Base-by-base conservation (phyloP, 2,797 vertebrate genomes). In the Cephalopachus bancanus region DNA sequence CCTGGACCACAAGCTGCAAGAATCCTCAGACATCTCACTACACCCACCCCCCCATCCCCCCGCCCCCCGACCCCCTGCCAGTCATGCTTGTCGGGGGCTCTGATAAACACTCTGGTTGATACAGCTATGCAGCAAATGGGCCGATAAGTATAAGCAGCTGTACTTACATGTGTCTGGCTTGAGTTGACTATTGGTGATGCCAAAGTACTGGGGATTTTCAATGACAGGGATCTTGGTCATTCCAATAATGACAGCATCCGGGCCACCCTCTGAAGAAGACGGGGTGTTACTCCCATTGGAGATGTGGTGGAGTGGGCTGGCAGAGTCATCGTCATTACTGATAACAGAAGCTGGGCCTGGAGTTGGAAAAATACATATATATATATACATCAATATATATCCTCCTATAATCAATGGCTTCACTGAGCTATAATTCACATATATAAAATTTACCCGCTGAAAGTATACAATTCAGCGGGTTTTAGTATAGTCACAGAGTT, bases 181-280 rank as follows among this genome's bases (percentile, higher is more conserved):
- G 97, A 99, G 99, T 92, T 99, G 99, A 97, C 99, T 99, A 98
- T 99, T 99, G 81, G 99, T 99, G 98, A 99, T 99, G 98, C 99
- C 99, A 98, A 99, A 99, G 98, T 99, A 99, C 98, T 99, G 99
- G 0, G 99, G 99, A 98, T 99, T 99, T 99, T 99, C 99, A n/a
- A 99, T 99, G 96, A 99, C 99, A 0, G 99, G 99, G 98, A 99
- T 99, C 98, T 99, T 99, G 49, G 99, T 99, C 99, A 99, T 99
- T 94, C 99, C 99, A 88, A 99, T 99, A 98, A 99, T 99, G 88
- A 99, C 99, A 3, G 99, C 99, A 1, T 99, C 99, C 0, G 99
- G 99, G 79, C 99, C 99, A 26, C 99, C 99, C 97, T 99, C 99
- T 14, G 99, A 99, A 89, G 99, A 99, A 6, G 99, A 99, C 0